phyloP scores from a whole-genome alignment of 2,888 invertebrate species.

The Trissoscelio sp. region DNA sequence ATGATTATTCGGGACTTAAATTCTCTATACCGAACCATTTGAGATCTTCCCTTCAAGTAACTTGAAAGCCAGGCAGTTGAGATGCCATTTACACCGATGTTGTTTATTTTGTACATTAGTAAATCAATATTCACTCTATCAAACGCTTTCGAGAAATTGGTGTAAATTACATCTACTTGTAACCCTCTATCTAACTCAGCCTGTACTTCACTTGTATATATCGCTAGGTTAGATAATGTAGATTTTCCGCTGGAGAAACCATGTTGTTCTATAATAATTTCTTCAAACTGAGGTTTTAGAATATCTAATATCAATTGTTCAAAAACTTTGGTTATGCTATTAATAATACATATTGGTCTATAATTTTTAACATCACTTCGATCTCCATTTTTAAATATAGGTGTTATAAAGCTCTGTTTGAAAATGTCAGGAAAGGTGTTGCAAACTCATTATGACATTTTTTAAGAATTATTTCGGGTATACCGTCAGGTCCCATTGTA shows the following conservation, averaged over 20 bases:
- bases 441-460: no score
- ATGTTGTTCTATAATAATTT: no score
- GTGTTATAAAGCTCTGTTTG: not conserved
- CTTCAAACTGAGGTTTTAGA: not conserved
- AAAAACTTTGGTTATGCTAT: no score
- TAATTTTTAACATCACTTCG: not conserved
- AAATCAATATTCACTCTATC: constrained; percentile 5
- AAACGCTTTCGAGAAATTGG: constrained; percentile 20
- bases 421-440: no score
- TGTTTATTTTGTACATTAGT: constrained; percentile 2
- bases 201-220: no score
- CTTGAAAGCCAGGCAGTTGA: constrained; percentile 11
- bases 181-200: not conserved
- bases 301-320: no score
- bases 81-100: not conserved
- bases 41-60: constrained; percentile 1
- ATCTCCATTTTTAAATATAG: constrained; percentile 7
- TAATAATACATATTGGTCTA: no score
- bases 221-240: not conserved
- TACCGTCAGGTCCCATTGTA: not conserved
- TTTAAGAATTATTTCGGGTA: constrained; percentile 1
- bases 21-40: constrained; percentile 14
- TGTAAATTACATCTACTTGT: constrained; percentile 19
- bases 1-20: not conserved
- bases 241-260: no score